A percentile compares a stretch with the other conserved stretches of the same genome.
Conservation (phyloP, 2,113 vertebrate genomes). For the Bubo scandiacus region DNA sequence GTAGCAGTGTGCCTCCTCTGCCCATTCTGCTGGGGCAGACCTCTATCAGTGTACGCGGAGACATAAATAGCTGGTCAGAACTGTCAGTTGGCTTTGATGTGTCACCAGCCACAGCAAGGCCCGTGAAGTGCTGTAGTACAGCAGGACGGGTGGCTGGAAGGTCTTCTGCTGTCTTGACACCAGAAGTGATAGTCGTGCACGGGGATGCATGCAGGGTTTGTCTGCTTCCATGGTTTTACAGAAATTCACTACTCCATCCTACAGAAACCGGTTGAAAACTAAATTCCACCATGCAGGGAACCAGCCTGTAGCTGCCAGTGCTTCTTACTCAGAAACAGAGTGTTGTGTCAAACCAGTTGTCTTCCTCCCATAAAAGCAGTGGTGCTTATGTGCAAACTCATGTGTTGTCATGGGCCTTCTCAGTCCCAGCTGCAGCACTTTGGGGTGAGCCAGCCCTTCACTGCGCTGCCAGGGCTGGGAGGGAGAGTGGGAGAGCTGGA, state of each 20-base stretch:
- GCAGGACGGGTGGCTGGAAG: not conserved
- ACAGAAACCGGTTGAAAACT: not conserved
- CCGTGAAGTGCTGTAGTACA: not conserved
- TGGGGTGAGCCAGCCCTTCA: not conserved
- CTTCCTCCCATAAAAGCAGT: accelerated
- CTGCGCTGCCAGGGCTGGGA: not conserved
- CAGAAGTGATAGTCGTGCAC: too few species aligned
- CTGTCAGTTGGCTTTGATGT: not conserved
- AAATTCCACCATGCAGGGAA: not conserved
- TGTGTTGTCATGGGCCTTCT: not conserved
- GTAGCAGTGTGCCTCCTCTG: not conserved
- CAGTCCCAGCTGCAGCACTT: accelerated
- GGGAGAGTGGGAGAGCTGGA: not conserved
- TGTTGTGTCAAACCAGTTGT: accelerated
- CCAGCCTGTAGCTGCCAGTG: not conserved
- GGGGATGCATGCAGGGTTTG: not conserved
- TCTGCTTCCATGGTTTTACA: not conserved
- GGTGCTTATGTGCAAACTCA: not conserved
- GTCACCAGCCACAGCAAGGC: not conserved
- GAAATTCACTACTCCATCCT: not conserved
- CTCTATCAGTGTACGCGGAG: accelerated
- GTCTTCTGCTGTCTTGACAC: not conserved
- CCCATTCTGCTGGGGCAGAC: accelerated
- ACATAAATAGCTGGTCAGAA: not conserved
- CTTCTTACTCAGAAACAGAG: not conserved